Conservation (phyloP, 2,888 invertebrate genomes). For the Synanthedon myopaeformis region DNA sequence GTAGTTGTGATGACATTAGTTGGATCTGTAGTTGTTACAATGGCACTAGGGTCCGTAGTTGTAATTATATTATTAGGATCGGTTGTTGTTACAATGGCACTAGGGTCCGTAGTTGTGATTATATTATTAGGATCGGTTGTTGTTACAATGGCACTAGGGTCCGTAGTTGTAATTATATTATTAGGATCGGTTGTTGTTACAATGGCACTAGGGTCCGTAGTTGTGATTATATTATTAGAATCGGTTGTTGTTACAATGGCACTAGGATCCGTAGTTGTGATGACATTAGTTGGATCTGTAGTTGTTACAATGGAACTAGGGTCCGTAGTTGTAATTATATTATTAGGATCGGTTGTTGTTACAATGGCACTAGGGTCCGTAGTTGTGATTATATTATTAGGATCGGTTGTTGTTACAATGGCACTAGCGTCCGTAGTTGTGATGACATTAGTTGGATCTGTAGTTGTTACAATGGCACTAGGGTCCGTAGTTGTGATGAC, state of each 20-base stretch:
- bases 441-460: slow-evolving; percentile 1
- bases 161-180: background rate
- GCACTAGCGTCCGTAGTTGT: background rate
- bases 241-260: background rate
- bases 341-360: too few species aligned
- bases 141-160: slow-evolving; percentile 2
- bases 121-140: slow-evolving; percentile 1
- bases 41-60: slow-evolving; percentile 3
- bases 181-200: slow-evolving; percentile 2
- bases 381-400: slow-evolving; percentile 1
- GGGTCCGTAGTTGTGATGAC: slow-evolving; percentile 1
- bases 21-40: slow-evolving; percentile 4
- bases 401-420: background rate
- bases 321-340: background rate
- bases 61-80: slow-evolving; percentile 2
- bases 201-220: slow-evolving; percentile 3
- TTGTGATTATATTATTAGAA: slow-evolving; percentile 2
- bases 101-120: slow-evolving; percentile 1
- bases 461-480: slow-evolving; percentile 1
- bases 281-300: background rate
- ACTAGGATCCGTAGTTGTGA: background rate
- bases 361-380: slow-evolving; percentile 3
- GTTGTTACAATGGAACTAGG: slow-evolving; percentile 3
- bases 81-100: background rate
- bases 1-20: background rate